A percentile compares a stretch with the other conserved stretches of the same genome.
Conservation (phyloP, 92 coral and sea anemone genomes). For the Porites rus region DNA sequence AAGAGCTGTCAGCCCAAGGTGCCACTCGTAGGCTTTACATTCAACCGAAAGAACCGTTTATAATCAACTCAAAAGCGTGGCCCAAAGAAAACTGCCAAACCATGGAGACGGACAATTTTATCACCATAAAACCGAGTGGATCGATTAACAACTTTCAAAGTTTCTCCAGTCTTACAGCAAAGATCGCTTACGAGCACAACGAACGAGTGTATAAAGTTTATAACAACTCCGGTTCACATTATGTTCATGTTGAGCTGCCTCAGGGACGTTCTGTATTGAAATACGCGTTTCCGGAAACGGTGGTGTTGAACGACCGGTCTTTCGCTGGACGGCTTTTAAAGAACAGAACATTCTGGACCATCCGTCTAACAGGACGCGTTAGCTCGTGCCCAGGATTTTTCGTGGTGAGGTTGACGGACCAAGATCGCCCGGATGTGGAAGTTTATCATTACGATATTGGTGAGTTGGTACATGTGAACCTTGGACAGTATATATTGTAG, state of each 20-base stretch:
- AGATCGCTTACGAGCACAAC: constrained; percentile 34
- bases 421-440: constrained; percentile 74
- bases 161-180: constrained; percentile 52
- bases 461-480: constrained; percentile 21
- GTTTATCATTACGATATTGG: constrained; percentile 79
- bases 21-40: constrained; percentile 35
- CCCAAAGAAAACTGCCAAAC: constrained; percentile 53
- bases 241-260: constrained; percentile 58
- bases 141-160: constrained; percentile 48
- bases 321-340: constrained; percentile 62
- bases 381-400: constrained; percentile 79
- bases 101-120: constrained; percentile 48
- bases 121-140: constrained; percentile 29
- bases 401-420: constrained; percentile 69
- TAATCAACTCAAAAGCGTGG: constrained; percentile 68
- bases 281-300: constrained; percentile 68
- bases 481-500: no score
- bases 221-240: constrained; percentile 44
- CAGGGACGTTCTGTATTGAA: constrained; percentile 66
- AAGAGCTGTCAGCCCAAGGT: constrained; percentile 13
- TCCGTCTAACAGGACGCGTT: constrained; percentile 62
- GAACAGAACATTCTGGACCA: constrained; percentile 85
- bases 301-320: constrained; percentile 60
- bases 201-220: constrained; percentile 61
- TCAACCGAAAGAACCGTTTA: constrained; percentile 73